Percentiles rank a stretch among this genome's conserved stretches.
phyloP scores from a whole-genome alignment of 1,140 invertebrate genomes.

The Stegodyphus dumicola region DNA sequence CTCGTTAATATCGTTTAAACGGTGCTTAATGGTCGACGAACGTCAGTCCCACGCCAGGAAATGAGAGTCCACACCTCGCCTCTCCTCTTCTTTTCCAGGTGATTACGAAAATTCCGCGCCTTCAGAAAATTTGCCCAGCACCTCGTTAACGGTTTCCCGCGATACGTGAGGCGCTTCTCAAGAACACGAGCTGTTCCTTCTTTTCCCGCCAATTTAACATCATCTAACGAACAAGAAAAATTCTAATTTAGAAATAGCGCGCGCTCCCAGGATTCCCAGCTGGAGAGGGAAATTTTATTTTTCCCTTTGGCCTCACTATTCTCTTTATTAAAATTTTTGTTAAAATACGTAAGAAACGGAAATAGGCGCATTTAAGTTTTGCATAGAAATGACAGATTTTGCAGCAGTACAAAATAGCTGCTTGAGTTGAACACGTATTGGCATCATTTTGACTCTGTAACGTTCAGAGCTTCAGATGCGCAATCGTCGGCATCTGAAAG shows the following conservation, averaged over 20 bases:
- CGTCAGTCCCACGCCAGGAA: constrained; percentile 11
- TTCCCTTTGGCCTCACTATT: neutral
- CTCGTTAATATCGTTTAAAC: constrained; percentile 44
- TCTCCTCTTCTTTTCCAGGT: constrained; percentile 12
- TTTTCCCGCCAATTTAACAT: too few species aligned
- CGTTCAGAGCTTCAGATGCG: too few species aligned
- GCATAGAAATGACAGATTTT: too few species aligned
- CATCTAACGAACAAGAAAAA: neutral
- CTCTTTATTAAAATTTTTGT: neutral
- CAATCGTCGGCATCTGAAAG: too few species aligned
- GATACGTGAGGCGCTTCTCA: constrained; percentile 22
- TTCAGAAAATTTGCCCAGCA: constrained; percentile 52
- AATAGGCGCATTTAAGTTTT: too few species aligned
- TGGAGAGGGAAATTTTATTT: constrained; percentile 2
- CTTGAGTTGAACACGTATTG: too few species aligned
- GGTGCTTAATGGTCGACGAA: constrained; percentile 23
- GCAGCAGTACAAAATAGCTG: too few species aligned
- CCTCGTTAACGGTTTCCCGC: constrained; percentile 30
- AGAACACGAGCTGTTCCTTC: neutral
- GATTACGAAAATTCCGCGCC: constrained; percentile 31
- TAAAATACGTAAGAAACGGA: neutral
- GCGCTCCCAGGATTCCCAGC: neutral
- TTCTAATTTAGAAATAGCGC: neutral
- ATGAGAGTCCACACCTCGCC: neutral
- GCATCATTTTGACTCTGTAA: too few species aligned